Evolutionary conservation across 2,888 invertebrate species (phyloP).

Genomic region (Nemoura dubitans): DNA sequence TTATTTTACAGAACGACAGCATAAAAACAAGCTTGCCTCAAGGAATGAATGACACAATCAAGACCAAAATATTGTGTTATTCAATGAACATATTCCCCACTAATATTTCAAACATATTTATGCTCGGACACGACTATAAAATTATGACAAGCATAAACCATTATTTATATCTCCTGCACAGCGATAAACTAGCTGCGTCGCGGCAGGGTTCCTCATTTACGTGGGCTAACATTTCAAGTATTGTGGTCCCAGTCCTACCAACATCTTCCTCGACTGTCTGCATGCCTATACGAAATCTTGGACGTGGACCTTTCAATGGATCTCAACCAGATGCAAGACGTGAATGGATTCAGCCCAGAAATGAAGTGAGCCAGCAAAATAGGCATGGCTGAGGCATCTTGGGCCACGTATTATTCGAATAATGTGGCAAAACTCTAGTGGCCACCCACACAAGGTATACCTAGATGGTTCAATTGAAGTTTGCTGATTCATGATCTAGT

Average conservation of each 20-base stretch:
- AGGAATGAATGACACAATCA: background rate
- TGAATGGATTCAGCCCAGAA: conserved; percentile 33
- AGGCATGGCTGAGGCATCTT: background rate
- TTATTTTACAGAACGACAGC: conserved; percentile 38
- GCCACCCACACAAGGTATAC: conserved; percentile 30
- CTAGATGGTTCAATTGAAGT: background rate
- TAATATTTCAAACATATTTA: conserved; percentile 35
- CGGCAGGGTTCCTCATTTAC: conserved; percentile 35
- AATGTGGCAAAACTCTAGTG: conserved; percentile 26
- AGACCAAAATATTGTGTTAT: conserved; percentile 12
- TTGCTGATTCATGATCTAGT: conserved; percentile 14
- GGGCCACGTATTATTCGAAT: background rate
- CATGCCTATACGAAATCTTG: background rate
- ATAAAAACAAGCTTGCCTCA: conserved; percentile 44
- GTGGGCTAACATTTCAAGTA: conserved; percentile 32
- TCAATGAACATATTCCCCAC: conserved; percentile 31
- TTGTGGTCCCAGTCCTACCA: conserved; percentile 14
- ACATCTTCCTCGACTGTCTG: background rate
- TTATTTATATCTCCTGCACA: conserved; percentile 18
- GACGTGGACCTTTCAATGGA: conserved; percentile 18
- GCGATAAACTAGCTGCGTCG: conserved; percentile 21
- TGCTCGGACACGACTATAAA: conserved; percentile 34
- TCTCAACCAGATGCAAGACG: conserved; percentile 16
- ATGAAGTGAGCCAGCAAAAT: conserved; percentile 36
- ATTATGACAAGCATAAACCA: conserved; percentile 39